A percentile compares a stretch with the other conserved stretches of the same genome.
These are phyloP conservation scores for Sminthopsis crassicaudata DNA, from an alignment of 2,113 vertebrate species.

Conservation along the genomic window DNA sequence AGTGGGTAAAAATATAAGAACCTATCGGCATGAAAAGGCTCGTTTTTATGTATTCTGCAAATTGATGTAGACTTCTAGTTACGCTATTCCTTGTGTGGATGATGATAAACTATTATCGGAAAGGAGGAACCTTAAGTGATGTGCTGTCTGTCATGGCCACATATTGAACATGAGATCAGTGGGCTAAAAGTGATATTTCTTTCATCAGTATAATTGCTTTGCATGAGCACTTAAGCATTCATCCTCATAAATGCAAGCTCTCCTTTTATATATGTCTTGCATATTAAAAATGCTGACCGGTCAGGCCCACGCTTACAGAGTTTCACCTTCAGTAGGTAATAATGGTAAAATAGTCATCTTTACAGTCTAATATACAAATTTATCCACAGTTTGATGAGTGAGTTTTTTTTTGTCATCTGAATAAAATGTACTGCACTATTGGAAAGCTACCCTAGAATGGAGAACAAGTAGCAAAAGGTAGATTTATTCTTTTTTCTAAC, in stretches of 20 bases:
- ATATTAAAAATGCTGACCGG: slow-evolving; percentile 21
- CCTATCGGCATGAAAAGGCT: slow-evolving; percentile 39
- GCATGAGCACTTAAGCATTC: slow-evolving; percentile 63
- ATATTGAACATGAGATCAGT: slow-evolving; percentile 30
- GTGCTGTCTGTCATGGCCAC: background rate
- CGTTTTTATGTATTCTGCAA: background rate
- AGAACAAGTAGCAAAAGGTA: background rate
- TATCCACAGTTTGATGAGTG: slow-evolving; percentile 36
- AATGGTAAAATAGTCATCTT: background rate
- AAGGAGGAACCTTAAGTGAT: slow-evolving; percentile 28
- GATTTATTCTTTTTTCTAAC: background rate
- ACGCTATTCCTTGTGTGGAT: background rate
- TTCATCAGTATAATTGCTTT: slow-evolving; percentile 49
- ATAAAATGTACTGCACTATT: slow-evolving; percentile 40
- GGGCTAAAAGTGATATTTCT: slow-evolving; percentile 40
- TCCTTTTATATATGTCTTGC: slow-evolving; percentile 20
- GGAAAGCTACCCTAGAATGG: background rate
- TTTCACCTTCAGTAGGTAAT: background rate
- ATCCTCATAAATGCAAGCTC: slow-evolving; percentile 53
- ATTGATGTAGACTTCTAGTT: background rate
- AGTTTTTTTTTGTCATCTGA: slow-evolving; percentile 36
- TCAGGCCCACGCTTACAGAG: rapidly evolving
- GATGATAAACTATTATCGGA: background rate
- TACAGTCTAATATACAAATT: background rate
- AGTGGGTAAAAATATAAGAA: background rate